A percentile compares a stretch with the other conserved stretches of the same genome.
phyloP scores from a whole-genome alignment of 2,797 vertebrate genomes.

The Heterohyrax brucei region DNA sequence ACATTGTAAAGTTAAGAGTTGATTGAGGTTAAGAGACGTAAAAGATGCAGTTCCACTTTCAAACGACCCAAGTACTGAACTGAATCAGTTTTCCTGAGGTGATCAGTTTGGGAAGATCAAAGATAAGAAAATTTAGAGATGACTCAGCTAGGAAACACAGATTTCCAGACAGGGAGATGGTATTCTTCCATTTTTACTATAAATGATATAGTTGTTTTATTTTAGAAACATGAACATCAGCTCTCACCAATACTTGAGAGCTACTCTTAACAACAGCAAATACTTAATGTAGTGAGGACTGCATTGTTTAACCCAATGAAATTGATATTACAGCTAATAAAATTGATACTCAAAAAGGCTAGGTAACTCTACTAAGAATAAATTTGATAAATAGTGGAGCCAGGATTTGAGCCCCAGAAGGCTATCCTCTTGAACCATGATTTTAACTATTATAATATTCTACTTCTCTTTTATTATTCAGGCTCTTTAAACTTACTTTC shows the following conservation, averaged over 20 bases:
- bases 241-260: not conserved
- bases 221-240: not conserved
- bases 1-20: not conserved
- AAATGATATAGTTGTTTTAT: not conserved
- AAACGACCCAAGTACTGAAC: fast-evolving
- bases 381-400: fast-evolving
- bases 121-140: not conserved
- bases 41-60: not conserved
- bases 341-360: not conserved
- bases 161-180: not conserved
- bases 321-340: not conserved
- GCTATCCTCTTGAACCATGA: not conserved
- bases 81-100: not conserved
- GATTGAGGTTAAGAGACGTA: fast-evolving
- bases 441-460: not conserved
- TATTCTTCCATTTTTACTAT: not conserved
- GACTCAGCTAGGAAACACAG: not conserved
- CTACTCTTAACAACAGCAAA: not conserved
- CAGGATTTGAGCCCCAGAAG: not conserved
- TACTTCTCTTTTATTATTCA: conserved; percentile 10
- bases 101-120: not conserved
- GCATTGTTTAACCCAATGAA: not conserved
- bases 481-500: not conserved
- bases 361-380: not conserved
- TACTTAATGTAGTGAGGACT: not conserved